phyloP scores from a whole-genome alignment of 1,140 invertebrate species.

The Mycetomoellerius zeteki region DNA sequence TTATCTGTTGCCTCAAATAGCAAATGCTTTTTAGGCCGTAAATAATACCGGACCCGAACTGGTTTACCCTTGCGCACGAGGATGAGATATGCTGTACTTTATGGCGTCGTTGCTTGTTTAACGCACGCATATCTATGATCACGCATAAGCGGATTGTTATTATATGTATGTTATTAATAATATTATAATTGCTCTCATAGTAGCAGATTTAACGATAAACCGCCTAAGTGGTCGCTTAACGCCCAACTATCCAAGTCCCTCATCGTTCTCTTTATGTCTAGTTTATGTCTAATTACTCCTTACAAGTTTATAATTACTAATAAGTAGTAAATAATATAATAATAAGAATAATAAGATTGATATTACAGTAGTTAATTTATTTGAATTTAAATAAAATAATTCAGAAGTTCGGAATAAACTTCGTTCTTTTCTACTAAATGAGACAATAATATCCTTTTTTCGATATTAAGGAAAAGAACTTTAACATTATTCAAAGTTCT shows the following conservation, averaged over 20 bases:
- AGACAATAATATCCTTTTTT: background rate
- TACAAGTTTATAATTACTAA: background rate
- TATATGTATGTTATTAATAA: slow-evolving; percentile 22
- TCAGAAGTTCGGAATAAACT: background rate
- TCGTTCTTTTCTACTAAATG: background rate
- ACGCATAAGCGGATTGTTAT: slow-evolving; percentile 37
- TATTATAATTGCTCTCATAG: slow-evolving; percentile 19
- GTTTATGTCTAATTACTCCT: background rate
- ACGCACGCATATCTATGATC: background rate
- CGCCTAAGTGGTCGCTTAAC: background rate
- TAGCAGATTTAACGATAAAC: background rate
- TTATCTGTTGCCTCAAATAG: slow-evolving; percentile 35
- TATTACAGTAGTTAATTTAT: too few relatives aligned
- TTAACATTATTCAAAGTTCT: background rate
- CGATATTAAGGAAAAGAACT: background rate
- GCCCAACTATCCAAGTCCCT: background rate
- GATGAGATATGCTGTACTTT: slow-evolving; percentile 44
- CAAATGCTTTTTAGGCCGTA: slow-evolving; percentile 31
- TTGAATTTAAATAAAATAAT: background rate
- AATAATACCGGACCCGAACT: slow-evolving; percentile 27
- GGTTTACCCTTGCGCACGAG: background rate
- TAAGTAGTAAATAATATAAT: background rate
- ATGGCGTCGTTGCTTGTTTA: slow-evolving; percentile 33
- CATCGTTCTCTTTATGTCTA: background rate
- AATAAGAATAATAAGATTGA: too few relatives aligned